Conservation (phyloP, 1,140 invertebrate species). For the Lordiphosa clarofinis region DNA sequence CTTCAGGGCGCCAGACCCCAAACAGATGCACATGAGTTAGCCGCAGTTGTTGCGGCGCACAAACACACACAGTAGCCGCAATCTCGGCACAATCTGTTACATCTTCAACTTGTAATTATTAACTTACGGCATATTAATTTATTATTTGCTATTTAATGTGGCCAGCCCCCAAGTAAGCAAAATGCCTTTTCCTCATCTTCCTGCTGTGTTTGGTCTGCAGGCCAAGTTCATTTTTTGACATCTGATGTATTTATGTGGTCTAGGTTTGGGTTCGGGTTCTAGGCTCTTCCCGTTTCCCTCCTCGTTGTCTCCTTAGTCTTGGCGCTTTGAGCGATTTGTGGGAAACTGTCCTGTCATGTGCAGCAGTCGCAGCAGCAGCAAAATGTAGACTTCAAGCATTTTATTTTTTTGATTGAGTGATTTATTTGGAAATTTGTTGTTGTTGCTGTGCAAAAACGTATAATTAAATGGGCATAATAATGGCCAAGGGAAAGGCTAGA, state of each 20-base stretch:
- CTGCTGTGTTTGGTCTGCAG: slow-evolving; percentile 33
- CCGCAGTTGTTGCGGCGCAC: not conserved
- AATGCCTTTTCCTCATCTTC: not conserved
- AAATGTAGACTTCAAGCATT: slow-evolving; percentile 40
- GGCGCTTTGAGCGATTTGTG: slow-evolving; percentile 69
- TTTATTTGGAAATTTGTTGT: slow-evolving; percentile 74
- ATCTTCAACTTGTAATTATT: slow-evolving; percentile 69
- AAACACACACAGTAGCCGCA: slow-evolving; percentile 54
- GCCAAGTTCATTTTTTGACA: slow-evolving; percentile 74
- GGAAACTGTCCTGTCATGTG: slow-evolving; percentile 73
- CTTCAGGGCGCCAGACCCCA: no score
- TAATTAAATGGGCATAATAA: slow-evolving; percentile 76
- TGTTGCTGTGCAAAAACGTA: slow-evolving; percentile 60
- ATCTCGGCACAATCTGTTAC: slow-evolving; percentile 50
- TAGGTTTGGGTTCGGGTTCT: slow-evolving; percentile 19
- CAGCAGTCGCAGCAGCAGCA: slow-evolving; percentile 9
- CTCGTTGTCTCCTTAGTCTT: not conserved
- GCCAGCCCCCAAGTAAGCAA: slow-evolving; percentile 51
- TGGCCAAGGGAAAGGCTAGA: slow-evolving; percentile 65
- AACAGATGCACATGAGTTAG: no score
- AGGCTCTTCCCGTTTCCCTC: not conserved
- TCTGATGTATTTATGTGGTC: slow-evolving; percentile 74
- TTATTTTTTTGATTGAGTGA: slow-evolving; percentile 72
- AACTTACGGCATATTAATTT: slow-evolving; percentile 77
- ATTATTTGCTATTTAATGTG: slow-evolving; percentile 76